These are phyloP conservation scores for Bolborhynchus lineola DNA, from an alignment of 2,113 vertebrate species.

Conservation along the genomic window DNA sequence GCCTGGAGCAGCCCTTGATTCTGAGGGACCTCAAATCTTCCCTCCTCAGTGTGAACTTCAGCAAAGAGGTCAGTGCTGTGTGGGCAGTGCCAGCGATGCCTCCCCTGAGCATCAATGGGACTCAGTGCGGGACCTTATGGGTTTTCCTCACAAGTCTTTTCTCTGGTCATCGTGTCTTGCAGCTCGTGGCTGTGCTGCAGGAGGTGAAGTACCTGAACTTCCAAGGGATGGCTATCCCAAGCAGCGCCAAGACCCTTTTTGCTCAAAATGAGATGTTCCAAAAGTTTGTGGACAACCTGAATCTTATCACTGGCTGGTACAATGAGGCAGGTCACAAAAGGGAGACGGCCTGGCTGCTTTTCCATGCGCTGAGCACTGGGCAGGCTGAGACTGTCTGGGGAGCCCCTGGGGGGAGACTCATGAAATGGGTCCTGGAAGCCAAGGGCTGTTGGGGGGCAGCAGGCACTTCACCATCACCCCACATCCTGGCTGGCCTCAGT, in stretches of 20 bases:
- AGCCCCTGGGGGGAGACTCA: rapidly evolving
- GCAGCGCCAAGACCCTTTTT: conserved; percentile 59
- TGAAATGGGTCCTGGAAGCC: too few relatives aligned
- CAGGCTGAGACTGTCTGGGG: not conserved
- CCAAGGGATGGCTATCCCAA: conserved; percentile 66
- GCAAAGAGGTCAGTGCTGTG: conserved; percentile 60
- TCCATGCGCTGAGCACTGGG: not conserved
- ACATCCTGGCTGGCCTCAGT: rapidly evolving
- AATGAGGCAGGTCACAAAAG: conserved; percentile 68
- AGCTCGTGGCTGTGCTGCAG: conserved; percentile 75
- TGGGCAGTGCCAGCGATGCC: rapidly evolving
- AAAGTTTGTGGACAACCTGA: conserved; percentile 72
- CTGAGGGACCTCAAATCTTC: not conserved
- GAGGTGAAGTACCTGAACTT: conserved; percentile 79
- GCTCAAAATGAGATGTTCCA: conserved; percentile 70
- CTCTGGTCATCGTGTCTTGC: rapidly evolving
- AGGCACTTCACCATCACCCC: rapidly evolving
- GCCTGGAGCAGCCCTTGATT: conserved; percentile 78
- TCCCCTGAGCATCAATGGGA: rapidly evolving
- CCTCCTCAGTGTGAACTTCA: conserved; percentile 75
- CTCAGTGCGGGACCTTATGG: not conserved
- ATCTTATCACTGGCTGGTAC: conserved; percentile 80
- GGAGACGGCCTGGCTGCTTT: not conserved
- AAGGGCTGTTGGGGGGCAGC: rapidly evolving
- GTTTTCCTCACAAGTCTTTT: not conserved